Conservation (phyloP, 2,113 vertebrate genomes). For the Scortum barcoo region DNA sequence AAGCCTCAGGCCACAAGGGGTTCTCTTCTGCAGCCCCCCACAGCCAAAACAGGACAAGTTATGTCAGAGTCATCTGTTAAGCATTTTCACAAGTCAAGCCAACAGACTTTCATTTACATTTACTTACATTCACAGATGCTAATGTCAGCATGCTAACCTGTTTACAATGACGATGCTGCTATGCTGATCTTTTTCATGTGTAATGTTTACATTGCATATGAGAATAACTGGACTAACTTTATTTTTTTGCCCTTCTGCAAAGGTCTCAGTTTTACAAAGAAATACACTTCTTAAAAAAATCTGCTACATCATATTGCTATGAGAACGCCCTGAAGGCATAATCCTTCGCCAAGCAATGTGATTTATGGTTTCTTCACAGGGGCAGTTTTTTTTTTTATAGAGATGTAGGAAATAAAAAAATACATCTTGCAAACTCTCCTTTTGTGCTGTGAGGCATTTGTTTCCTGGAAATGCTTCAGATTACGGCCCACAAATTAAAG, state of each 20-base stretch:
- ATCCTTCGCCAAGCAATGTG: constrained; percentile 24
- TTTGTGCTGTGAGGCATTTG: constrained; percentile 7
- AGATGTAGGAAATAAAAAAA: constrained; percentile 17
- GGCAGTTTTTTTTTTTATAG: constrained; percentile 35
- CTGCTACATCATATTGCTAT: constrained; percentile 36
- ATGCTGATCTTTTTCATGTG: background rate
- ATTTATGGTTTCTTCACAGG: constrained; percentile 33
- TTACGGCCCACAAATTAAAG: background rate
- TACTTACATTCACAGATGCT: background rate
- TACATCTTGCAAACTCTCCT: constrained; percentile 27
- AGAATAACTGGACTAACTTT: constrained; percentile 15
- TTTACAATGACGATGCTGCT: no score
- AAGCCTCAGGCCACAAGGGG: constrained; percentile 32
- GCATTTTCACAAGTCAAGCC: constrained; percentile 1
- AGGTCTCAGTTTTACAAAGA: constrained; percentile 14
- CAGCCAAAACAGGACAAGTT: constrained; percentile 14
- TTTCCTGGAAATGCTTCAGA: background rate
- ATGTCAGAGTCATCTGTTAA: constrained; percentile 20
- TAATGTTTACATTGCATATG: no score
- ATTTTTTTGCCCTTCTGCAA: background rate
- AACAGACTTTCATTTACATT: background rate
- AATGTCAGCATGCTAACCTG: background rate
- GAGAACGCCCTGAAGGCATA: constrained; percentile 26
- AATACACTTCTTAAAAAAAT: constrained; percentile 8
- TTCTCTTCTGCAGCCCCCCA: constrained; percentile 14